These are phyloP conservation scores for Phasia obesa DNA, from an alignment of 2,888 invertebrate genomes.

Conservation along the genomic window DNA sequence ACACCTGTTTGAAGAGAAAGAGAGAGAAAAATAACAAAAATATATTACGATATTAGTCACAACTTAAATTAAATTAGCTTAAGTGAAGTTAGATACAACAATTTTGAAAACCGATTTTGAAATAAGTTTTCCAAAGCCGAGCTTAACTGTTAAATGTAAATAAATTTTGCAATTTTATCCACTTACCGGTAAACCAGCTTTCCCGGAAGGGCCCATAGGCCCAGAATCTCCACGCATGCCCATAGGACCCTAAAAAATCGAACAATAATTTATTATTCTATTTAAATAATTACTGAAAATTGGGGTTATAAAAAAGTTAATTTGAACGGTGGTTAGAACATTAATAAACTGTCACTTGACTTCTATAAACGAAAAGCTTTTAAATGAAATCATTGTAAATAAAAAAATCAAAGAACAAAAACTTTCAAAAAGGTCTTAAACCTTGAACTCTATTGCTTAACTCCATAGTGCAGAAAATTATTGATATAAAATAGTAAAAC, in stretches of 20 bases:
- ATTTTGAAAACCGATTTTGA: constrained; percentile 44
- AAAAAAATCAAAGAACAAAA: too few species aligned
- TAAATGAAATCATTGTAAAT: too few species aligned
- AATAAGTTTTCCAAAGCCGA: constrained; percentile 52
- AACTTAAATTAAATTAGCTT: constrained; percentile 66
- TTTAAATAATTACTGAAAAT: not conserved
- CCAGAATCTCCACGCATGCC: constrained; percentile 82
- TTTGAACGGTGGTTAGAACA: too few species aligned
- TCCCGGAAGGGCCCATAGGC: constrained; percentile 81
- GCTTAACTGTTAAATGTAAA: constrained; percentile 4
- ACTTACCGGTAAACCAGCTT: constrained; percentile 82
- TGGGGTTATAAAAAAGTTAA: too few species aligned
- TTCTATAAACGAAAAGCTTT: too few species aligned
- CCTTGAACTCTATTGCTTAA: too few species aligned
- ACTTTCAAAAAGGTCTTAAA: too few species aligned
- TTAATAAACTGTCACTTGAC: too few species aligned
- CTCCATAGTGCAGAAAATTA: not conserved
- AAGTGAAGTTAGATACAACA: constrained; percentile 62
- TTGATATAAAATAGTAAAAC: constrained; percentile 79
- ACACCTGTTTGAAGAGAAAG: constrained; percentile 81
- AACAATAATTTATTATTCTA: not conserved
- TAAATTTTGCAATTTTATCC: not conserved
- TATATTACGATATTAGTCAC: constrained; percentile 76
- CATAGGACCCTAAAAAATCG: constrained; percentile 80
- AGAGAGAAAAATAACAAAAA: constrained; percentile 70